Base-by-base conservation (phyloP, 1,140 invertebrate genomes). In the Lepidurus apus region DNA sequence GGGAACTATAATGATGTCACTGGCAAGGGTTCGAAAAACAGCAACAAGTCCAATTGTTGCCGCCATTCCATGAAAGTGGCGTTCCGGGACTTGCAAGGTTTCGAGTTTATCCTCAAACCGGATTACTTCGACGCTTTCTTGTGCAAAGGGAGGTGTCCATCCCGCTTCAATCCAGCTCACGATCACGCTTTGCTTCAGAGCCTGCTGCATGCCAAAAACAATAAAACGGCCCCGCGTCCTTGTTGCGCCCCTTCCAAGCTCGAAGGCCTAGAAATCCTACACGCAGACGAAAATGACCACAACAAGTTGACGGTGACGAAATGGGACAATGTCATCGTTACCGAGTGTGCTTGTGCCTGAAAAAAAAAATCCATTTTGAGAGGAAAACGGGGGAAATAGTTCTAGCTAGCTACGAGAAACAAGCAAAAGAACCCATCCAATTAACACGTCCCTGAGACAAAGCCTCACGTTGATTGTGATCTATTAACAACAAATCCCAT, bases 171-270 rank as follows among this genome's bases (percentile, higher is more conserved):
- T 83, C 88, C 89, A 9, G 91, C 91, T 4, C 89, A 90, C 77
- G 91, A 91, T 81, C 92, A 93, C 83, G 91, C 92, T 1, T 85
- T 91, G 6, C 84, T 93, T 45, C 92, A 93, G 83, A 90, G 90
- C 77, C 84, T 92, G 80, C 87, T 89, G 80, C 81, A 82, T 73
- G 78, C 79, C 26, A 73, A 74, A 42, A 85, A 86, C 76, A 77
- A 79, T 21, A 80, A 81, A 43, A 73, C 79, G n/a, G 88, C 86
- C 11, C 91, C 91, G 1, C 87, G 88, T 77, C 90, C 91, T 0
- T 93, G 92, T 82, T 93, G 92, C 83, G 89, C 91, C 1, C 91
- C 92, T 0, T 90, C 88, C 42, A 91, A 90, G 81, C 85, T 93
- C 9, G 84, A 87, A n/a, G 86, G 89, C 53, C 84, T 93, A 42